phyloP scores from a whole-genome alignment of 2,888 invertebrate species.

The Electrophaes corylata region DNA sequence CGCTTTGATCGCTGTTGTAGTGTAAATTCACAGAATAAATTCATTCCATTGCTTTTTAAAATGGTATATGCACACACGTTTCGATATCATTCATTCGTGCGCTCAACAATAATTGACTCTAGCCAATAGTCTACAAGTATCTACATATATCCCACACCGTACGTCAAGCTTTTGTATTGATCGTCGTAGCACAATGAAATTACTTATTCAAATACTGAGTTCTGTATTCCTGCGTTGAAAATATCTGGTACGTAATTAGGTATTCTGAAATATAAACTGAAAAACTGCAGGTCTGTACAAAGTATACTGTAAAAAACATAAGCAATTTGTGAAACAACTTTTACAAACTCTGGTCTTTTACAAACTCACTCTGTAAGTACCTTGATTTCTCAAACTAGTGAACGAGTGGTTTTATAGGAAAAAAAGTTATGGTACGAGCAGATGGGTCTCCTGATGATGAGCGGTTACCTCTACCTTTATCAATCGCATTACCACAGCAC shows the following conservation, averaged over 20 bases:
- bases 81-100: not conserved
- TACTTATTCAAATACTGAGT: conserved; percentile 5
- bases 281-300: no score
- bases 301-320: not conserved
- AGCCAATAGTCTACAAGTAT: not conserved
- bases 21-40: conserved; percentile 8
- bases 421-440: no score
- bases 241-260: not conserved
- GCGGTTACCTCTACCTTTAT: no score
- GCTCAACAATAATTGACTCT: not conserved
- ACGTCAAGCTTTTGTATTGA: conserved; percentile 8
- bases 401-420: no score
- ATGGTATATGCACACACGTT: not conserved
- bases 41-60: conserved; percentile 1
- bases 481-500: no score
- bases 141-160: not conserved
- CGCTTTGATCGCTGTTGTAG: conserved; percentile 4
- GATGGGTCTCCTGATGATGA: no score
- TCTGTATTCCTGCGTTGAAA: not conserved
- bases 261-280: not conserved
- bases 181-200: conserved; percentile 9
- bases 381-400: no score
- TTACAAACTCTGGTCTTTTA: not conserved
- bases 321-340: not conserved
- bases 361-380: no score